phyloP scores from a whole-genome alignment of 2,113 vertebrate species.

The Pelodiscus sinensis region DNA sequence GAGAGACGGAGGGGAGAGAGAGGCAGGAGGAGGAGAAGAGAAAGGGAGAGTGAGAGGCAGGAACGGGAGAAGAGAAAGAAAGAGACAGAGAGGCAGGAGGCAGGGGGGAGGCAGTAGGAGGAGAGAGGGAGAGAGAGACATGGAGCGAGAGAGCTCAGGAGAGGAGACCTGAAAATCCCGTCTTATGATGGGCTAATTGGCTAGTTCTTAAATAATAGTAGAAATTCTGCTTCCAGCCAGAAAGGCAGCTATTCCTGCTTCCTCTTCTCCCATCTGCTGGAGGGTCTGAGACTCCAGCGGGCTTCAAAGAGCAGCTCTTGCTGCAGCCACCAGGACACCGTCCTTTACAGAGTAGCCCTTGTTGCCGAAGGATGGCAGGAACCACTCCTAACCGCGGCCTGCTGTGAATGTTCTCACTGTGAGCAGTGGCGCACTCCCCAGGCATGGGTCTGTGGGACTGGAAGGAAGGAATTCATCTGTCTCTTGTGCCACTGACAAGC shows the following conservation, averaged over 20 bases:
- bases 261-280: accelerated
- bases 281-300: not conserved
- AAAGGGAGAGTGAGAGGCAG: too few relatives aligned
- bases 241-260: not conserved
- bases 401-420: not conserved
- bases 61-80: too few relatives aligned
- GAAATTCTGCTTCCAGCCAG: not conserved
- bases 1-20: too few relatives aligned
- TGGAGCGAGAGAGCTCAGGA: too few relatives aligned
- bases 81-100: too few relatives aligned
- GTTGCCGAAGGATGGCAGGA: not conserved
- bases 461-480: not conserved
- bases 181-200: too few relatives aligned
- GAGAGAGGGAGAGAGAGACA: too few relatives aligned
- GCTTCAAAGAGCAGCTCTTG: not conserved
- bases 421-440: not conserved
- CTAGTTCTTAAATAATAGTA: too few relatives aligned
- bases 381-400: not conserved
- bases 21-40: too few relatives aligned
- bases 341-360: not conserved
- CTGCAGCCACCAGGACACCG: accelerated
- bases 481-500: not conserved
- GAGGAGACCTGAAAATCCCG: too few relatives aligned
- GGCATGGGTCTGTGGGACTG: not conserved
- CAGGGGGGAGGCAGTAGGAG: too few relatives aligned